These are phyloP conservation scores for Papilio elwesi DNA, from an alignment of 2,888 invertebrate genomes.

Conservation along the genomic window DNA sequence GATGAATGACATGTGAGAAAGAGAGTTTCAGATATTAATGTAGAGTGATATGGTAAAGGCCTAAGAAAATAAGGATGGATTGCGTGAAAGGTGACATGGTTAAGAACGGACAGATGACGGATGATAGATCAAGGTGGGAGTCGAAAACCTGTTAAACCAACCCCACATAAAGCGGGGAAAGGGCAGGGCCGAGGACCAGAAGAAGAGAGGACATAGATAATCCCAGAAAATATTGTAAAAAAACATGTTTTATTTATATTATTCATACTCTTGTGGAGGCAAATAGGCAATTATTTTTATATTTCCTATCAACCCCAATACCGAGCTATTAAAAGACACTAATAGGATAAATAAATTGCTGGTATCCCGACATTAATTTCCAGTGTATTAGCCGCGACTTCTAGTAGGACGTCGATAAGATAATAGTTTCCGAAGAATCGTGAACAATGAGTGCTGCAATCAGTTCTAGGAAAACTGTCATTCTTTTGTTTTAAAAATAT, in stretches of 20 bases:
- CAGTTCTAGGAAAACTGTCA: slow-evolving; percentile 17
- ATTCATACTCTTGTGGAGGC: not conserved
- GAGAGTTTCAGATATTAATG: too few species aligned
- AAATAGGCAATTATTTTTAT: slow-evolving; percentile 5
- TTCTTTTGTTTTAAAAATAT: not conserved
- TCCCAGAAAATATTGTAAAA: not conserved
- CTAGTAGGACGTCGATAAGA: slow-evolving; percentile 35
- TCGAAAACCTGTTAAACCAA: too few species aligned
- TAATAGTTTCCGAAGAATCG: slow-evolving; percentile 32
- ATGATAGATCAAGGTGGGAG: too few species aligned
- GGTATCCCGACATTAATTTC: slow-evolving; percentile 20
- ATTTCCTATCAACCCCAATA: slow-evolving; percentile 8
- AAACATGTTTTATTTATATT: not conserved
- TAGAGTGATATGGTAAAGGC: too few species aligned
- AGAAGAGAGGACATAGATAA: not conserved
- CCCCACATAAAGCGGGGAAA: too few species aligned
- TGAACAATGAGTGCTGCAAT: slow-evolving; percentile 9
- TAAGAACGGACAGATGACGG: too few species aligned
- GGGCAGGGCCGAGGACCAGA: too few species aligned
- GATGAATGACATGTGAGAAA: too few species aligned
- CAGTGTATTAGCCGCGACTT: slow-evolving; percentile 5
- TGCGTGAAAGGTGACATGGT: too few species aligned
- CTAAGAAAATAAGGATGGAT: too few species aligned
- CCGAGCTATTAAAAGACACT: not conserved
- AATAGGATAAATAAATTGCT: not conserved